Evolutionary conservation across 2,888 invertebrate species (phyloP).

Genomic region (Hemithea aestivaria): DNA sequence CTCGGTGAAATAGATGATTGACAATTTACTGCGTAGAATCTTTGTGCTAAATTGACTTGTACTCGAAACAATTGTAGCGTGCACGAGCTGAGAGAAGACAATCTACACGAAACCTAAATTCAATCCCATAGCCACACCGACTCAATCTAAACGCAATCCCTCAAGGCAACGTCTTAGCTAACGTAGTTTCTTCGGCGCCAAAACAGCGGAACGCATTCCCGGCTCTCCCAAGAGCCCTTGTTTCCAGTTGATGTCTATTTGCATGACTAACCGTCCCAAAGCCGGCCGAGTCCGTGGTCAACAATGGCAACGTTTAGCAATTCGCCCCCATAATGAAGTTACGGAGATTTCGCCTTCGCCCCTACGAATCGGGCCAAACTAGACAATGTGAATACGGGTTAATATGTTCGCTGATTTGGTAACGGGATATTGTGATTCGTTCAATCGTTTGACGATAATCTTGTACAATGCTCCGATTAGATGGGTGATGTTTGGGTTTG

Average conservation of each 20-base stretch:
- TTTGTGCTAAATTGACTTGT: background rate
- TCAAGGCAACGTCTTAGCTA: slow-evolving; percentile 24
- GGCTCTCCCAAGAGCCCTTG: slow-evolving; percentile 42
- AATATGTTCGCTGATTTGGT: slow-evolving; percentile 4
- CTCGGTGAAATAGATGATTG: too few relatives aligned
- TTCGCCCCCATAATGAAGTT: slow-evolving; percentile 73
- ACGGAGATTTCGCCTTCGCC: slow-evolving; percentile 64
- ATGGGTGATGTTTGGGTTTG: too few relatives aligned
- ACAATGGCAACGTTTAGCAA: slow-evolving; percentile 73
- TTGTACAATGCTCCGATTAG: too few relatives aligned
- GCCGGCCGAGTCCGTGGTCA: slow-evolving; percentile 50
- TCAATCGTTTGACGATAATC: too few relatives aligned
- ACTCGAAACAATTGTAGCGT: slow-evolving; percentile 2
- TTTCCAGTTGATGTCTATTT: slow-evolving; percentile 63
- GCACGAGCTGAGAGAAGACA: slow-evolving; percentile 8
- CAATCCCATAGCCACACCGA: slow-evolving; percentile 19
- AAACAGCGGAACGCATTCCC: slow-evolving; percentile 38
- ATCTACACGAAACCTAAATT: slow-evolving; percentile 18
- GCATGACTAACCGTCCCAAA: slow-evolving; percentile 65
- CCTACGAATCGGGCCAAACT: slow-evolving; percentile 40
- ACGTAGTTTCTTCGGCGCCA: slow-evolving; percentile 28
- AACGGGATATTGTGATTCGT: background rate
- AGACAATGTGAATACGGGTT: slow-evolving; percentile 9
- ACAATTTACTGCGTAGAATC: too few relatives aligned
- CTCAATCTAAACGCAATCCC: slow-evolving; percentile 22